Conservation (phyloP, 2,113 vertebrate genomes). For the Chaenocephalus aceratus region DNA sequence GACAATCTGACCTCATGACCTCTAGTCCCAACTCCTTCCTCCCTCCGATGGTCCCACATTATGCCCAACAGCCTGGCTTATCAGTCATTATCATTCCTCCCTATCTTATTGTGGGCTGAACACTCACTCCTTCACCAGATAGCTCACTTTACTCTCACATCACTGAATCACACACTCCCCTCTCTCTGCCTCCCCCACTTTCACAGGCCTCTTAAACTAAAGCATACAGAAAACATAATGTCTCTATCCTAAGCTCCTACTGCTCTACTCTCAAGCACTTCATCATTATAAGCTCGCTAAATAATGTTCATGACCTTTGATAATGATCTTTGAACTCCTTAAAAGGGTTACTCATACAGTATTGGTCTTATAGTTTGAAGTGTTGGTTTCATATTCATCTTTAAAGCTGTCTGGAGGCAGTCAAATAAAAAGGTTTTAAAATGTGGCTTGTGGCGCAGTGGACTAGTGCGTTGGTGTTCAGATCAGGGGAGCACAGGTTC, state of each 20-base stretch:
- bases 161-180: constrained; percentile 54
- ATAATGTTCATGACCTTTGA: neutral
- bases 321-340: neutral
- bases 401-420: too few relatives aligned
- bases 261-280: constrained; percentile 41
- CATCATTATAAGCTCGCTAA: constrained; percentile 18
- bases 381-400: neutral
- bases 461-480: too few relatives aligned
- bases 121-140: constrained; percentile 48
- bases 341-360: neutral
- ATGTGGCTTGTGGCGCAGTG: too few relatives aligned
- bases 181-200: constrained; percentile 12
- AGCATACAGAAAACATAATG: constrained; percentile 12
- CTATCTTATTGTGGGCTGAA: constrained; percentile 48
- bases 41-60: neutral
- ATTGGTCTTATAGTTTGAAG: neutral
- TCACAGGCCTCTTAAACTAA: constrained; percentile 21
- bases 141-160: constrained; percentile 48
- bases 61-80: neutral
- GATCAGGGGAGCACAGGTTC: too few relatives aligned
- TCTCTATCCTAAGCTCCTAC: constrained; percentile 20
- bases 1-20: neutral
- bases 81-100: constrained; percentile 21
- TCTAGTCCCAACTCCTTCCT: neutral
- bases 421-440: neutral